Evolutionary conservation across 2,888 invertebrate species (phyloP).

Genomic region (Aphodius granarius): DNA sequence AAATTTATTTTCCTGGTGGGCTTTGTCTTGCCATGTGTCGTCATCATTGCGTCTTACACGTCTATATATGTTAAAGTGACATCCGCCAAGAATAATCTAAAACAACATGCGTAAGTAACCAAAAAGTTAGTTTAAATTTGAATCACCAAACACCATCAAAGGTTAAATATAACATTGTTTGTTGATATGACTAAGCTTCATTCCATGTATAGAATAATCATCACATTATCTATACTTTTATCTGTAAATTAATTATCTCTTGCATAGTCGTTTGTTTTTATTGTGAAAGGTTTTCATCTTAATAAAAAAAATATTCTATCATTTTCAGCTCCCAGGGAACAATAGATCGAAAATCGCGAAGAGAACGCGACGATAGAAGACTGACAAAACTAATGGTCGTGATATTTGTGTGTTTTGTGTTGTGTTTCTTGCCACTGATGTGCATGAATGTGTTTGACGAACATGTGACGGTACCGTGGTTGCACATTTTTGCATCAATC

Average conservation of each 20-base stretch:
- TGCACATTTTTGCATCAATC: slow-evolving; percentile 83
- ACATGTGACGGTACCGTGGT: slow-evolving; percentile 71
- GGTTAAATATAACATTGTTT: neutral
- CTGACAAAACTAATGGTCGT: slow-evolving; percentile 85
- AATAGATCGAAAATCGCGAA: slow-evolving; percentile 40
- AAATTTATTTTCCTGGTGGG: slow-evolving; percentile 82
- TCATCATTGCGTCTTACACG: slow-evolving; percentile 82
- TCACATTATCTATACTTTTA: neutral
- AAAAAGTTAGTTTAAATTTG: neutral
- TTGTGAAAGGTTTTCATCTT: neutral
- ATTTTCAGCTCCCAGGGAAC: slow-evolving; percentile 39
- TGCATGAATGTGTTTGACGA: slow-evolving; percentile 86
- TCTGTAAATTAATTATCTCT: neutral
- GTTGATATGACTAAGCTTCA: neutral
- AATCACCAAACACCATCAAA: slow-evolving; percentile 32
- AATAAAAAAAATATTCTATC: slow-evolving; percentile 23
- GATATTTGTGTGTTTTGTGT: slow-evolving; percentile 83
- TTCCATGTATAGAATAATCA: neutral
- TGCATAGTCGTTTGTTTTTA: neutral
- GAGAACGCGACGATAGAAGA: slow-evolving; percentile 72
- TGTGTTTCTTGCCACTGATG: slow-evolving; percentile 87
- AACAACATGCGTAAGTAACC: slow-evolving; percentile 66
- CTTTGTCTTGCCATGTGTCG: slow-evolving; percentile 80
- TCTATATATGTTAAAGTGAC: slow-evolving; percentile 83
- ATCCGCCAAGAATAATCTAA: slow-evolving; percentile 71